Base-by-base conservation (phyloP, 2,113 vertebrate species). In the Lichenostomus cassidix region DNA sequence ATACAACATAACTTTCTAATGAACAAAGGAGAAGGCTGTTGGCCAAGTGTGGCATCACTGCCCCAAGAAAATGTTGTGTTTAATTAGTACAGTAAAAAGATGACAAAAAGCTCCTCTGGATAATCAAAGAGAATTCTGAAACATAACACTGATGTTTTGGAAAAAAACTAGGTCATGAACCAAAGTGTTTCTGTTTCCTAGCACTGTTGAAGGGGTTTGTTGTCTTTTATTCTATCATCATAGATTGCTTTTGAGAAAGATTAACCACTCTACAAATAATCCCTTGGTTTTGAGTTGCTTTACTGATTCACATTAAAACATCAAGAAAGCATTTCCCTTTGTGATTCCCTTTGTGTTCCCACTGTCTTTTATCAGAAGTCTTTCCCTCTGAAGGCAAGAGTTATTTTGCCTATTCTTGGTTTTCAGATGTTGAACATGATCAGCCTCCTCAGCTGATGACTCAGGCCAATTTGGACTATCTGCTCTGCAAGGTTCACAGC, bases 221-320 rank as follows among this genome's bases (percentile, higher is more conserved):
- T 91, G 78, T 95, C 56, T 80, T 80, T 95, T 83, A 62, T 80
- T 86, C 14, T 68, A 83, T 11, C 67, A 65, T 23, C 55, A 87
- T 6, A 80, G 84, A 83, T 65, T 81, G 83, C 78, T 92, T 92
- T 83, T 56, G 94, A 76, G 50, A 96, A 97, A 93, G 63, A 95
- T 93, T 94, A 95, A 95, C 82, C 82, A 83, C 50, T 52, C 67
- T 52, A 80, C 84, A 93, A 91, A 95, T 83, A 95, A 94, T 77
- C 68, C 85, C 52, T 53, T 8, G 33, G 52, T 63, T 95, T 24
- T 58, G 50, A 88, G 67, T 27, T 74, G 78, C 78, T 91, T 96
- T 81, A 86, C 39, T 70, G 64, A 80, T 62, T 80, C n/a, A 1
- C 68, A 86, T 93, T 90, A 83, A 93, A 90, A 83, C 0, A 31